Evolutionary conservation across 30 jellyfish, hydroid and myxozoan genomes (phyloP).

Genomic region (Calvadosia cruxmelitensis): DNA sequence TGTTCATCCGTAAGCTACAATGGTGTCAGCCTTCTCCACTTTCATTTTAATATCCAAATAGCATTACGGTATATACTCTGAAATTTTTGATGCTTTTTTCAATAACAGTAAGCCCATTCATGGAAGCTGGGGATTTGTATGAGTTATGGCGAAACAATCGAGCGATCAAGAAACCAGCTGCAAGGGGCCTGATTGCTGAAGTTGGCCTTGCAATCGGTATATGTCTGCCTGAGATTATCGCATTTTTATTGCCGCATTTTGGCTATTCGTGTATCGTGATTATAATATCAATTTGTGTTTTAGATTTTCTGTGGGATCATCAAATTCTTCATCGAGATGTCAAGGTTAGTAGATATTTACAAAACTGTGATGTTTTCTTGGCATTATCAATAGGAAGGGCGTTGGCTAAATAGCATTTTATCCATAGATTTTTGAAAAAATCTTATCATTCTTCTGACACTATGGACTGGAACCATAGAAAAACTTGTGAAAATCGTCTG

Average conservation of each 20-base stretch:
- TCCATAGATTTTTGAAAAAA: too few species aligned
- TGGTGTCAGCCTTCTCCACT: too few species aligned
- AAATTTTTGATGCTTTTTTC: background rate
- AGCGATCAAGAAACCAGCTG: background rate
- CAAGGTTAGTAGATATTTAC: background rate
- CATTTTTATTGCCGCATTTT: background rate
- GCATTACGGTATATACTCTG: too few species aligned
- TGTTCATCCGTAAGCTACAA: background rate
- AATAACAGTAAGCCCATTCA: background rate
- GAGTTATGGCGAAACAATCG: background rate
- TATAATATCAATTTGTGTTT: background rate
- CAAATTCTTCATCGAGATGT: background rate
- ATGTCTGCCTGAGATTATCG: too few species aligned
- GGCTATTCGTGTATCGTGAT: background rate
- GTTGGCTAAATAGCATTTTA: too few species aligned
- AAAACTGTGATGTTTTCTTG: too few species aligned
- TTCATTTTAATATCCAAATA: too few species aligned
- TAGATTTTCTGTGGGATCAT: background rate
- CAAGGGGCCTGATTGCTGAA: background rate
- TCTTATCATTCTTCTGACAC: too few species aligned
- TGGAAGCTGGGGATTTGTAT: background rate
- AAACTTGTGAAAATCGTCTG: too few species aligned
- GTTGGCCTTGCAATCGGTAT: background rate
- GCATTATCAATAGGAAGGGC: too few species aligned
- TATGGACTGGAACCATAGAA: too few species aligned